These are phyloP conservation scores for Ictalurus furcatus DNA, from an alignment of 2,113 vertebrate genomes.

Conservation along the genomic window DNA sequence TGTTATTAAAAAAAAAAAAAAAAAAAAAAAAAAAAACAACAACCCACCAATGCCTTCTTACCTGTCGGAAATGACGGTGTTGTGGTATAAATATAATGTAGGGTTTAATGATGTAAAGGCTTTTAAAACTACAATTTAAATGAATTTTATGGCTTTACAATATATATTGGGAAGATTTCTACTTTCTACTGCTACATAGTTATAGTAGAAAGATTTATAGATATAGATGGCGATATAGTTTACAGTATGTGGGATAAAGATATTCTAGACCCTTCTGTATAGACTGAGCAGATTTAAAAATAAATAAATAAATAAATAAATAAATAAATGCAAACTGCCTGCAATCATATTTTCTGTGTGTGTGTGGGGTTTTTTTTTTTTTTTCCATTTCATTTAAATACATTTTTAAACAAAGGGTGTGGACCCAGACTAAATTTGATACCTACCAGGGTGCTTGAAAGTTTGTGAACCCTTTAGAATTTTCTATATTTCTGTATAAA, in stretches of 20 bases:
- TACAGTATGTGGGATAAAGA: too few species aligned
- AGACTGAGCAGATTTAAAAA: neutral
- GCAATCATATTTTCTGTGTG: neutral
- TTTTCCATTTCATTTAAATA: neutral
- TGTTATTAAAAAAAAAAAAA: neutral
- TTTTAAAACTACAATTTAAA: neutral
- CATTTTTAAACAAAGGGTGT: neutral
- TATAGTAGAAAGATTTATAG: too few species aligned
- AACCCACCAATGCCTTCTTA: neutral
- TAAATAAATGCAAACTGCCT: neutral
- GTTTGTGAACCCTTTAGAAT: too few species aligned
- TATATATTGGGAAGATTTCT: too few species aligned
- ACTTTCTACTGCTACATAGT: too few species aligned
- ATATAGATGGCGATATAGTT: too few species aligned
- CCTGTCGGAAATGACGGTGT: neutral
- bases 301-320: too few species aligned
- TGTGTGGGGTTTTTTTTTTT: neutral
- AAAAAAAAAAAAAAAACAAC: neutral
- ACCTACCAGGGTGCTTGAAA: neutral
- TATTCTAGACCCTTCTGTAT: too few species aligned
- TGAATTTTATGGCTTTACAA: neutral
- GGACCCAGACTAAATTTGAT: neutral
- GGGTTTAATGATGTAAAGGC: neutral
- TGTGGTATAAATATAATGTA: neutral
- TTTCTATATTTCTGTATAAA: too few species aligned